Evolutionary conservation across 2,888 invertebrate species (phyloP).

Genomic region (Brachylomia viminalis): DNA sequence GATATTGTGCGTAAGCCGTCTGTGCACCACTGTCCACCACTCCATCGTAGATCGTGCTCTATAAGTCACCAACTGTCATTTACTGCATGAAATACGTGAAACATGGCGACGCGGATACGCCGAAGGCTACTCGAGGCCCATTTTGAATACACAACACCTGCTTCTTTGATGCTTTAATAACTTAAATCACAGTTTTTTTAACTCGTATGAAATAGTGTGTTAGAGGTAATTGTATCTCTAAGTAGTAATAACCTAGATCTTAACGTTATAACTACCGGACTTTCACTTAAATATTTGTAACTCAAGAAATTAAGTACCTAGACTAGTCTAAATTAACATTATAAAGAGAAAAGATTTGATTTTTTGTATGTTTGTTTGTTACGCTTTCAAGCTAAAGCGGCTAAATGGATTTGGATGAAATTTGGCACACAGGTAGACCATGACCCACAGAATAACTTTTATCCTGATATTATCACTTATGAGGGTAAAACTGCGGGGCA

Average conservation of each 20-base stretch:
- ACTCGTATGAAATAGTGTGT: background rate
- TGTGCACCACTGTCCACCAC: background rate
- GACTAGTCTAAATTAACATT: background rate
- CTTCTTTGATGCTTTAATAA: too few species aligned
- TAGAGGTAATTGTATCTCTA: background rate
- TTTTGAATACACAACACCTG: background rate
- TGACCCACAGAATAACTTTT: too few species aligned
- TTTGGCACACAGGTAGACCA: too few species aligned
- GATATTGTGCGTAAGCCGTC: too few species aligned
- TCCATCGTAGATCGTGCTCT: conserved; percentile 10
- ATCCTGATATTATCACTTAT: too few species aligned
- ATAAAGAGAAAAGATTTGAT: too few species aligned
- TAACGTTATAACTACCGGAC: background rate
- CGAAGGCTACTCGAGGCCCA: conserved; percentile 3
- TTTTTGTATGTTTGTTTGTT: too few species aligned
- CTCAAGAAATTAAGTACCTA: background rate
- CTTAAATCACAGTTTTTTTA: too few species aligned
- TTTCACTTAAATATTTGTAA: background rate
- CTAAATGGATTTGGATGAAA: too few species aligned
- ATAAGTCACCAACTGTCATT: conserved; percentile 32
- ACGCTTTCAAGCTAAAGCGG: too few species aligned
- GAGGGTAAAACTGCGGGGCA: too few species aligned
- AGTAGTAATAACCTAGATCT: background rate
- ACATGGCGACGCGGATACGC: background rate
- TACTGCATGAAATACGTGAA: conserved; percentile 5